phyloP scores from a whole-genome alignment of 2,888 invertebrate species.

The Notocelia uddmanniana region DNA sequence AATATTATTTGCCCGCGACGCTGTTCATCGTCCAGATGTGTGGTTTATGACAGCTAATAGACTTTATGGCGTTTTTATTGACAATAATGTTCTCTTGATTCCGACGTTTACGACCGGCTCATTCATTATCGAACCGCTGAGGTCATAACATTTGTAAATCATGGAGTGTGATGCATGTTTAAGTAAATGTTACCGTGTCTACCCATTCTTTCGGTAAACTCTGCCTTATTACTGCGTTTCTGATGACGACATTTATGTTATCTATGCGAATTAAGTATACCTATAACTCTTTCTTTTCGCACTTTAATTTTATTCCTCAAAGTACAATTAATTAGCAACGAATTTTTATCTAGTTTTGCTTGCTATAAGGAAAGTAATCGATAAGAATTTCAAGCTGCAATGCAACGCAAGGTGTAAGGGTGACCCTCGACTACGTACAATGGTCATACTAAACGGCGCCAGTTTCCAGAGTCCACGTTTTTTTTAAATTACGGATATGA shows the following conservation, averaged over 20 bases:
- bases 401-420: constrained; percentile 56
- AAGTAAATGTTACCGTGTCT: constrained; percentile 60
- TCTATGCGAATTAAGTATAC: constrained; percentile 36
- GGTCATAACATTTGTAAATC: constrained; percentile 83
- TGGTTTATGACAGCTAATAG: constrained; percentile 84
- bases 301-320: constrained; percentile 61
- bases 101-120: constrained; percentile 81
- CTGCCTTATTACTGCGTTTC: constrained; percentile 24
- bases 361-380: constrained; percentile 57
- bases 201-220: constrained; percentile 47
- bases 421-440: constrained; percentile 24
- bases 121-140: constrained; percentile 83
- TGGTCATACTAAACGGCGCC: constrained; percentile 22
- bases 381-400: constrained; percentile 55
- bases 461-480: constrained; percentile 20
- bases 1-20: constrained; percentile 77
- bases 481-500: constrained; percentile 42
- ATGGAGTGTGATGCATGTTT: constrained; percentile 70
- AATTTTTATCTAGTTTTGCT: constrained; percentile 62
- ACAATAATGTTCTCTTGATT: constrained; percentile 84
- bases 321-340: constrained; percentile 65
- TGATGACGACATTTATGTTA: constrained; percentile 33
- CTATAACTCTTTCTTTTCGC: constrained; percentile 22
- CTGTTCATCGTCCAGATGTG: constrained; percentile 82
- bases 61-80: constrained; percentile 85